Evolutionary conservation across 2,797 vertebrate species (phyloP).

Genomic region (Parauchenoglanis ngamensis): DNA sequence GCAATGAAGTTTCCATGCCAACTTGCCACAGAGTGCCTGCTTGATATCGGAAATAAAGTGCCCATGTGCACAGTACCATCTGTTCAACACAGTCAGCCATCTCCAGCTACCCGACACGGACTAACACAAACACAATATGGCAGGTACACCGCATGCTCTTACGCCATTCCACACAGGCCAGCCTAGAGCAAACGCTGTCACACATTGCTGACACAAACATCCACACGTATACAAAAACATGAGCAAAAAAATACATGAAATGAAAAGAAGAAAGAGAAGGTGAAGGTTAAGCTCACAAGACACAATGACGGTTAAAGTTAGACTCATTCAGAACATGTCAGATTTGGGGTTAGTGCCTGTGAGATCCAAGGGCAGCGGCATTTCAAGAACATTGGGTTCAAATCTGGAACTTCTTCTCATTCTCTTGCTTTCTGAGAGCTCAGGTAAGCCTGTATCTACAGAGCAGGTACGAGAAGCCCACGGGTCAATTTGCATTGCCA

Average conservation of each 20-base stretch:
- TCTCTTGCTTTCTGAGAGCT: slow-evolving; percentile 23
- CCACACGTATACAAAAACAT: neutral
- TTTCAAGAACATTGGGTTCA: neutral
- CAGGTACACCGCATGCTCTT: slow-evolving; percentile 11
- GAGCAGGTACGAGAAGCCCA: slow-evolving; percentile 36
- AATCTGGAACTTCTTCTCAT: neutral
- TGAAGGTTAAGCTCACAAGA: neutral
- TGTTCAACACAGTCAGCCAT: slow-evolving; percentile 36
- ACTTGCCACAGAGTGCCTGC: slow-evolving; percentile 36
- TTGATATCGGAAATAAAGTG: slow-evolving; percentile 40
- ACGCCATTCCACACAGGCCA: neutral
- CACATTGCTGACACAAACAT: neutral
- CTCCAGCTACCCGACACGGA: slow-evolving; percentile 6
- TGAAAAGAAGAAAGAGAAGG: neutral
- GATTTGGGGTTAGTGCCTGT: neutral
- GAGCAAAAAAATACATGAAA: neutral
- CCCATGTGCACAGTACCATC: slow-evolving; percentile 49
- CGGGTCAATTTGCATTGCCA: slow-evolving; percentile 67
- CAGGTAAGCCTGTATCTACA: slow-evolving; percentile 62
- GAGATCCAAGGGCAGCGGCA: neutral
- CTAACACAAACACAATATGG: slow-evolving; percentile 28
- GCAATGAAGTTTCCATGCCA: slow-evolving; percentile 47
- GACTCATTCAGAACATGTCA: neutral
- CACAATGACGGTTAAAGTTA: neutral
- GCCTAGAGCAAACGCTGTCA: neutral